These are phyloP conservation scores for Dorcus parallelipipedus DNA, from an alignment of 2,888 invertebrate species.

Conservation along the genomic window DNA sequence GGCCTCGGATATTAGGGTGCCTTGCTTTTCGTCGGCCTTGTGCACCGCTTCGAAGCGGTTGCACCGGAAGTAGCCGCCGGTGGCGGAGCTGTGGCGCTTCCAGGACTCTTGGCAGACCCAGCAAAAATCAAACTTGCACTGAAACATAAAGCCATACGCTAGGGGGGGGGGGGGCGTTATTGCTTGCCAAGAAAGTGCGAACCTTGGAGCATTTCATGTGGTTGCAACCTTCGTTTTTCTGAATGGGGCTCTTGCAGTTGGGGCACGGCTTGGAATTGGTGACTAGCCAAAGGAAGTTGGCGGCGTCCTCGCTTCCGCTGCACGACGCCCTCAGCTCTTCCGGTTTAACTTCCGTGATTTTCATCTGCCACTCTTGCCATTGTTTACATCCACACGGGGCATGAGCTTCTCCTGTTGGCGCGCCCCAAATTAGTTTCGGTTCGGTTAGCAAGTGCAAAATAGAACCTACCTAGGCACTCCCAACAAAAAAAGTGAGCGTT, in stretches of 20 bases:
- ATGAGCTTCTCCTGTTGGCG: slow-evolving; percentile 56
- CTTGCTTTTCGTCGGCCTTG: slow-evolving; percentile 60
- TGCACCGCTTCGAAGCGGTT: slow-evolving; percentile 61
- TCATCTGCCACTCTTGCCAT: slow-evolving; percentile 57
- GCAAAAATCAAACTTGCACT: slow-evolving; percentile 71
- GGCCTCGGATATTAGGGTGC: slow-evolving; percentile 57
- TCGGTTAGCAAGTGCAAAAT: too few relatives aligned
- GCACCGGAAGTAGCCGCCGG: slow-evolving; percentile 65
- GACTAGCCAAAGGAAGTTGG: slow-evolving; percentile 66
- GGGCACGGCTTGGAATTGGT: slow-evolving; percentile 70
- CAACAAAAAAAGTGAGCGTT: slow-evolving; percentile 69
- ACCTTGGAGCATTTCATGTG: slow-evolving; percentile 72
- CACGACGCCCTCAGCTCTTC: slow-evolving; percentile 56
- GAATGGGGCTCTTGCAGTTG: slow-evolving; percentile 67
- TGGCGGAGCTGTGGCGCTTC: slow-evolving; percentile 67
- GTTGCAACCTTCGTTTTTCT: slow-evolving; percentile 70
- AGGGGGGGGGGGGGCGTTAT: not conserved
- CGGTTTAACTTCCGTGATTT: slow-evolving; percentile 62
- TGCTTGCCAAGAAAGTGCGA: slow-evolving; percentile 3
- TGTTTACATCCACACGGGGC: slow-evolving; percentile 65
- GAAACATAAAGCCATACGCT: slow-evolving; percentile 30
- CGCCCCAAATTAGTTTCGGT: not conserved
- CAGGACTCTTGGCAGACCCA: slow-evolving; percentile 71
- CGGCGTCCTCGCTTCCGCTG: slow-evolving; percentile 58
- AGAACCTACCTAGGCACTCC: slow-evolving; percentile 50